phyloP scores from a whole-genome alignment of 1,140 invertebrate genomes.

The Tyrophagus putrescentiae region DNA sequence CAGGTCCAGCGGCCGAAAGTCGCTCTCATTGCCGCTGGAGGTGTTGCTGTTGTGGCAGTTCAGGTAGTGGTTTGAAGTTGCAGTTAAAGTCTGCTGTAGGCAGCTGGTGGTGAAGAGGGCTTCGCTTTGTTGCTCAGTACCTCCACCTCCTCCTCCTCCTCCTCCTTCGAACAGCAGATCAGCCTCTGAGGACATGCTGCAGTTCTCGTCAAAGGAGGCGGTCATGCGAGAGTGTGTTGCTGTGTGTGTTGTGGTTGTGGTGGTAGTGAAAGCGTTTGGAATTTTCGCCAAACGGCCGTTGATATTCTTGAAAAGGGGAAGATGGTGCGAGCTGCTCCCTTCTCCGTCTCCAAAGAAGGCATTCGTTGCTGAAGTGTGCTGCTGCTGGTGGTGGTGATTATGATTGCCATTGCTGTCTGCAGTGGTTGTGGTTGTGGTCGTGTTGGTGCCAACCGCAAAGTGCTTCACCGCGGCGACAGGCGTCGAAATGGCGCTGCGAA shows the following conservation, averaged over 20 bases:
- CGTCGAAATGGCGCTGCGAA: conserved; percentile 23
- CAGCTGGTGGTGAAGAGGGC: too few species aligned
- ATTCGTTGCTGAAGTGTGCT: too few species aligned
- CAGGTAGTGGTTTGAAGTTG: not conserved
- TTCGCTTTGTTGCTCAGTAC: too few species aligned
- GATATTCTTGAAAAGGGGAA: conserved; percentile 86
- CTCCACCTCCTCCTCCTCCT: too few species aligned
- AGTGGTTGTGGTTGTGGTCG: conserved; percentile 71
- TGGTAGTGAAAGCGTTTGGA: conserved; percentile 69
- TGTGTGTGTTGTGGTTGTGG: not conserved
- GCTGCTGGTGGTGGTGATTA: too few species aligned
- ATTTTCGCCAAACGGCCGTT: conserved; percentile 93
- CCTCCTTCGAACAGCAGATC: not conserved
- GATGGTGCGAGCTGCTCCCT: conserved; percentile 38
- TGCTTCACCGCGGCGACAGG: not conserved
- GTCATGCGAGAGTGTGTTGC: not conserved
- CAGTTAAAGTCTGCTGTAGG: conserved; percentile 30
- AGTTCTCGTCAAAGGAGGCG: too few species aligned
- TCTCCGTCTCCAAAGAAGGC: too few species aligned
- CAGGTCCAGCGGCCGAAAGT: conserved; percentile 31
- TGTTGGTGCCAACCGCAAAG: too few species aligned
- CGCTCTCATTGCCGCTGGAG: conserved; percentile 28
- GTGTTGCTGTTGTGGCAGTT: conserved; percentile 30
- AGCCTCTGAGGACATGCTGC: conserved; percentile 1
- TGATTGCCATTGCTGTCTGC: too few species aligned